Conservation (phyloP, 2,113 vertebrate species). For the Shinisaurus crocodilurus region DNA sequence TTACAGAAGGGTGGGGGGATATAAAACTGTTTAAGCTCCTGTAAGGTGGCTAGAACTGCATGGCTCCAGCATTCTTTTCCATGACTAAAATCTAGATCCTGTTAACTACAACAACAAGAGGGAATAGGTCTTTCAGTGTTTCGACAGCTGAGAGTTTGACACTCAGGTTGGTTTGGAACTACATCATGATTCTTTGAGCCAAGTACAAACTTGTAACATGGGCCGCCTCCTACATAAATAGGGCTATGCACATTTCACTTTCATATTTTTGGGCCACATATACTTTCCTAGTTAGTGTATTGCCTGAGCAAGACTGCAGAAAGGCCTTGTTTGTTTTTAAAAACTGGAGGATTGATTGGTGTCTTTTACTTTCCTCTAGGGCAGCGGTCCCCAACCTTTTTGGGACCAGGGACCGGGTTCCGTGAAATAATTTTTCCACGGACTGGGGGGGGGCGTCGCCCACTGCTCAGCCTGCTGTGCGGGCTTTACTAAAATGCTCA, state of each 20-base stretch:
- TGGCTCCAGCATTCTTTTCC: neutral
- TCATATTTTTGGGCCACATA: neutral
- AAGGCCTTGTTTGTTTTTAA: neutral
- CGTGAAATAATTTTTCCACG: too few species aligned
- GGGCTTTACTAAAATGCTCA: too few species aligned
- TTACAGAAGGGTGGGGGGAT: too few species aligned
- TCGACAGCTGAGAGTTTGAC: neutral
- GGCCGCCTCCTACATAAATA: neutral
- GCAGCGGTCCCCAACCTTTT: too few species aligned
- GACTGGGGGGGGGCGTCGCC: too few species aligned
- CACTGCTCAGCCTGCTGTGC: too few species aligned
- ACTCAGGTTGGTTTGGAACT: neutral
- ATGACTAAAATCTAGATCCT: neutral
- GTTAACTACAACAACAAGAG: neutral
- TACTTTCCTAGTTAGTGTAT: neutral
- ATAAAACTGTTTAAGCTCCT: neutral
- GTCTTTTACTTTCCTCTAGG: neutral
- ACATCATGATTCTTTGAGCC: neutral
- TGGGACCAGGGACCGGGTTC: too few species aligned
- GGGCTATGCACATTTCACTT: neutral
- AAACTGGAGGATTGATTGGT: neutral
- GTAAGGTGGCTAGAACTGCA: neutral
- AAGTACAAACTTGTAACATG: neutral
- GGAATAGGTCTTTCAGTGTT: neutral
- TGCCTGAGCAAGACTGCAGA: neutral